Evolutionary conservation across 2,888 invertebrate species (phyloP).

Genomic region (Chymomyza caudatula): DNA sequence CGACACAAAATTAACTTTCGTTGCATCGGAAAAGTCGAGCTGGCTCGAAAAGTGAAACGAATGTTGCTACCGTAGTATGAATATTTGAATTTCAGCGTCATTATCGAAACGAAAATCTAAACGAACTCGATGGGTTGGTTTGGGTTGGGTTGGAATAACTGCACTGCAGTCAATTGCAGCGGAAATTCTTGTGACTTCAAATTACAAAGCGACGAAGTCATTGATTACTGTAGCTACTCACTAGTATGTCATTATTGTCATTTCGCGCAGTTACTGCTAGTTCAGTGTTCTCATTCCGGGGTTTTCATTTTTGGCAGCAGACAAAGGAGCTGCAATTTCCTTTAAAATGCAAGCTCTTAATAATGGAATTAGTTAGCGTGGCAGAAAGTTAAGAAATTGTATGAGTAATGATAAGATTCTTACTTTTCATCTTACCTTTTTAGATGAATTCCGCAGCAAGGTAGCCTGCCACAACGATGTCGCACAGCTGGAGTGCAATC

Average conservation of each 20-base stretch:
- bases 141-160: not conserved
- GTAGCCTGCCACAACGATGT: conserved; percentile 95
- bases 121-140: not conserved
- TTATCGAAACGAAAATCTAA: conserved; percentile 19
- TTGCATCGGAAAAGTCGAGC: conserved; percentile 4
- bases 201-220: conserved; percentile 43
- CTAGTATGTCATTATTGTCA: conserved; percentile 22
- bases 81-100: conserved; percentile 40
- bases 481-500: conserved; percentile 91
- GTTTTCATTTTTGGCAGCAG: not conserved
- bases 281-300: not conserved
- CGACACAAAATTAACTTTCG: conserved; percentile 55
- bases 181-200: conserved; percentile 41
- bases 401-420: not conserved
- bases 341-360: too few species aligned
- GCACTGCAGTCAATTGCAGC: conserved; percentile 30
- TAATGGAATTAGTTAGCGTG: not conserved
- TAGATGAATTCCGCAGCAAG: conserved; percentile 96
- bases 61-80: conserved; percentile 23
- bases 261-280: not conserved
- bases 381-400: not conserved
- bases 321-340: not conserved
- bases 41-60: conserved; percentile 28
- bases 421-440: conserved; percentile 6
- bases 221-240: conserved; percentile 33